Base-by-base conservation (phyloP, 2,113 vertebrate genomes). In the Gallinago jamesoni region DNA sequence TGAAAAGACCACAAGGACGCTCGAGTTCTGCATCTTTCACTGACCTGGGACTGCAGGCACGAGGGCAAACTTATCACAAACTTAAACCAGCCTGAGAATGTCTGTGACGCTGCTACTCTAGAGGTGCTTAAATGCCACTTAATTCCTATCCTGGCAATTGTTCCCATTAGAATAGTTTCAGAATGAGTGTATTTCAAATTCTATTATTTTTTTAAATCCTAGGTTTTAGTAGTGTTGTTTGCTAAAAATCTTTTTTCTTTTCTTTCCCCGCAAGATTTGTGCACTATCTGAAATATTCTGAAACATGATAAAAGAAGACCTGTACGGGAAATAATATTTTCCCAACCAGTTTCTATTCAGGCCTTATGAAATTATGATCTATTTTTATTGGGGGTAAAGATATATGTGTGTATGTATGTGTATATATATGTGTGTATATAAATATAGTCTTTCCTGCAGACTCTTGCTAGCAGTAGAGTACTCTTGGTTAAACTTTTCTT, bases 1-100 rank as follows among this genome's bases (percentile, higher is more conserved):
- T 48, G 57, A 47, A 73, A 89, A 87, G 87, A 43, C 24, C 70
- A 15, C 62, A 64, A 84, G 89, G 90, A 64, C 67, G 3, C 28
- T 56, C 0, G 3, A 78, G 52, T 8, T 1, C 12, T 77, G 64
- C 27, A 14, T 59, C 64, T 83, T 88, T 85, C 0, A 0, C 82
- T 73, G 53, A 70, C 18, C 45, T 43, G 68, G 24, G 9, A n/a
- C 63, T 62, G 59, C 1, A 2, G 62, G 63, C n/a, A 50, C 68
- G 37, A 77, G 47, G 37, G 50, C 27, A 64, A 62, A 55, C 8
- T 69, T 23, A 7, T 41, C 80, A 31, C 14, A 14, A 63, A 17
- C 23, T 50, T 12, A 10, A 45, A 72, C 14, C 41, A 59, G 19
- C n/a, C 12, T 22, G 18, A 8, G 7, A 37, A 81, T 1, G 7